Base-by-base conservation (phyloP, 2,113 vertebrate species). In the Lampris megalopsis region DNA sequence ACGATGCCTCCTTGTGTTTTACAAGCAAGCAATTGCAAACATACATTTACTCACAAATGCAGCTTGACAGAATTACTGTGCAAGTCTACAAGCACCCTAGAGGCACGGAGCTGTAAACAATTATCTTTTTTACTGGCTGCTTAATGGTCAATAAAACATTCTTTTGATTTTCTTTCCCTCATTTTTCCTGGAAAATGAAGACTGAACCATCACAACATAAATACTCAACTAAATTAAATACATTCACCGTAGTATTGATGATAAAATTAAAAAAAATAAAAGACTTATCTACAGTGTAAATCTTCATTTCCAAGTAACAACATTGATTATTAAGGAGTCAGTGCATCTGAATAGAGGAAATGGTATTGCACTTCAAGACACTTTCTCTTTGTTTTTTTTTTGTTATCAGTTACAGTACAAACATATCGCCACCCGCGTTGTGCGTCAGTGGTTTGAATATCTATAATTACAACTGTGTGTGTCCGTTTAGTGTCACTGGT, bases 141-240 rank as follows among this genome's bases (percentile, higher is more conserved):
- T 90, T 95, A 94, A 94, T 89, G 94, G 92, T 94, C 91, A 58
- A 57, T 68, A 72, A 88, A 96, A 96, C 94, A 96, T 95, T 96
- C 94, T 94, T 95, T 91, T 42, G 10, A 35, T 37, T 65, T 48
- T 65, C 10, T 68, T 94, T 95, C 94, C 96, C 94, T 95, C 95
- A 93, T 93, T 96, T 96, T 96, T 96, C 95, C 96, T 95, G 96
- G 94, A 97, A 96, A 93, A 95, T 57, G 66, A 37, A 54, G 38
- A 67, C 37, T 7, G 94, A 93, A 93, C 93, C 92, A 93, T 94
- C 93, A 96, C 92, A 71, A 96, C 94, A 97, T 97, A 97, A 98
- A 97, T 97, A 98, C 94, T 96, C 94, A 90, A 95, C 94, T 95
- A 87, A 97, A 97, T 96, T 96, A 97, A 97, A 98, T 97, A 97